Conservation (phyloP, 2,797 vertebrate genomes). For the Lerista edwardsae region DNA sequence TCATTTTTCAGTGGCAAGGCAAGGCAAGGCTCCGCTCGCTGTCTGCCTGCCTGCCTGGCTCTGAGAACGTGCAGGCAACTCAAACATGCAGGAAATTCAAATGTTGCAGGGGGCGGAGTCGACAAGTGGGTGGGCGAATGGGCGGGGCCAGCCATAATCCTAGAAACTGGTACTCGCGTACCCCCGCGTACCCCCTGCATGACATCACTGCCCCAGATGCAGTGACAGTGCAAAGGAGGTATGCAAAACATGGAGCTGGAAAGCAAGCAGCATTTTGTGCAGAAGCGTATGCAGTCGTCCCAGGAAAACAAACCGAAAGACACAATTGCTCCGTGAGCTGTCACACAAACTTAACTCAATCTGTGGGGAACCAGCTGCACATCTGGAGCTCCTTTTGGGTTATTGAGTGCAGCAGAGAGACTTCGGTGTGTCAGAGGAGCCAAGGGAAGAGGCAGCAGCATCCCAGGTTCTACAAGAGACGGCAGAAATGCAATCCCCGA, state of each 20-base stretch:
- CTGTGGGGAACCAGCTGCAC: neutral
- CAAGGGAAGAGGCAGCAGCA: neutral
- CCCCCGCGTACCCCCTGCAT: no score
- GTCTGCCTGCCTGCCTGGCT: no score
- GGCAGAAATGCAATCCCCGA: neutral
- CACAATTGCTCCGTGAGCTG: neutral
- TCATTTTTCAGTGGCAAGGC: no score
- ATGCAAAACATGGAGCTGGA: no score
- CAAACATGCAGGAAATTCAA: no score
- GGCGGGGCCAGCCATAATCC: no score
- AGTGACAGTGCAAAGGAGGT: neutral
- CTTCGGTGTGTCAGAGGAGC: neutral
- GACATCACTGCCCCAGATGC: no score
- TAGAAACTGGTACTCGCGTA: no score
- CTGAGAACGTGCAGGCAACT: no score
- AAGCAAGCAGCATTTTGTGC: neutral
- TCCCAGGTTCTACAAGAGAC: slow-evolving; percentile 19
- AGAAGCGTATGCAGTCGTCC: neutral
- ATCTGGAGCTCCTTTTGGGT: neutral
- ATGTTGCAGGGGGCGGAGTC: no score
- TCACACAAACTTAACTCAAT: neutral
- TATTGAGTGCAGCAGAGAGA: slow-evolving; percentile 6
- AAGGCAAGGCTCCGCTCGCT: no score
- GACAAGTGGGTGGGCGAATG: no score
- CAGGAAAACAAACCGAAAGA: neutral